These are phyloP conservation scores for roundworm (Caenorhabditis elegans) DNA, from an alignment of 1,140 invertebrate species.

Conservation along the genomic window WBcel235 BX284603.4:289001-289500, in stretches of 20 bases:
- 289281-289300: background rate
- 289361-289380: no score
- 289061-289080: no score
- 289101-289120: no score
- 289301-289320: background rate
- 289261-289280: no score
- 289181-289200: conserved; percentile 50
- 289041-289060: no score
- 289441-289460: no score
- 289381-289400: background rate
- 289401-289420: background rate
- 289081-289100: no score
- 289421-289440: no score
- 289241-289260: background rate
- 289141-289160: conserved; percentile 50
- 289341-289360: background rate
- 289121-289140: background rate
- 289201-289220: background rate
- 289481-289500: background rate
- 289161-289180: conserved; percentile 58
- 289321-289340: background rate
- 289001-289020: no score
- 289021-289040: no score
- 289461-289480: background rate
- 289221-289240: no score